phyloP scores from a whole-genome alignment of 2,113 vertebrate species.

The Tupaia chinensis region DNA sequence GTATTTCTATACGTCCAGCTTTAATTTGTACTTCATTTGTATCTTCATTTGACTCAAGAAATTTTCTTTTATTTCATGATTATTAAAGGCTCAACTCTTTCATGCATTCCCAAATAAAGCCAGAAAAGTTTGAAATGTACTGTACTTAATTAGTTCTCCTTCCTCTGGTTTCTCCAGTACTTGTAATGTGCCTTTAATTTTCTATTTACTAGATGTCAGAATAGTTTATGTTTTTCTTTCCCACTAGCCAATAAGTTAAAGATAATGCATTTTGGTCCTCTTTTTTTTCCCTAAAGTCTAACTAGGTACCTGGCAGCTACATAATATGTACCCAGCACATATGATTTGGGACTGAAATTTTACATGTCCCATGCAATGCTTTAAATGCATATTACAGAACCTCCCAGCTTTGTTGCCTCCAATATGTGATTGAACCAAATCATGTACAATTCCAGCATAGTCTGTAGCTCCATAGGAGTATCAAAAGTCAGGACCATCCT shows the following conservation, averaged over 20 bases:
- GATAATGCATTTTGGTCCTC: neutral
- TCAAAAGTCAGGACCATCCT: no score
- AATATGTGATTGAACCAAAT: neutral
- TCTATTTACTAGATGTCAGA: slow-evolving; percentile 5
- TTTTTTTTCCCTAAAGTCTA: slow-evolving; percentile 39
- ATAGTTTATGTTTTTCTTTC: neutral
- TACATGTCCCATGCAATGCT: neutral
- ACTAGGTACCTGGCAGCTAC: neutral
- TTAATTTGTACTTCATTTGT: slow-evolving; percentile 18
- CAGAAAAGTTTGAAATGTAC: slow-evolving; percentile 5
- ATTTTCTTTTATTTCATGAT: slow-evolving; percentile 14
- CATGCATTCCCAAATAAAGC: neutral
- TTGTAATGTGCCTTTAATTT: neutral
- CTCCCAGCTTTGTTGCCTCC: neutral
- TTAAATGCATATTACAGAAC: neutral
- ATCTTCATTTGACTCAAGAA: slow-evolving; percentile 49
- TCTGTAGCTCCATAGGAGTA: neutral
- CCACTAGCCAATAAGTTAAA: neutral
- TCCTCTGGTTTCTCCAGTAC: neutral
- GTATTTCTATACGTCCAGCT: neutral
- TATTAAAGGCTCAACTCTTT: neutral
- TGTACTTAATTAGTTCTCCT: neutral
- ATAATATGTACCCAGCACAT: neutral
- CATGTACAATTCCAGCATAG: neutral
- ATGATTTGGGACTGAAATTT: neutral